Base-by-base conservation (phyloP, 2,888 invertebrate species). In the Anoncus sp. region DNA sequence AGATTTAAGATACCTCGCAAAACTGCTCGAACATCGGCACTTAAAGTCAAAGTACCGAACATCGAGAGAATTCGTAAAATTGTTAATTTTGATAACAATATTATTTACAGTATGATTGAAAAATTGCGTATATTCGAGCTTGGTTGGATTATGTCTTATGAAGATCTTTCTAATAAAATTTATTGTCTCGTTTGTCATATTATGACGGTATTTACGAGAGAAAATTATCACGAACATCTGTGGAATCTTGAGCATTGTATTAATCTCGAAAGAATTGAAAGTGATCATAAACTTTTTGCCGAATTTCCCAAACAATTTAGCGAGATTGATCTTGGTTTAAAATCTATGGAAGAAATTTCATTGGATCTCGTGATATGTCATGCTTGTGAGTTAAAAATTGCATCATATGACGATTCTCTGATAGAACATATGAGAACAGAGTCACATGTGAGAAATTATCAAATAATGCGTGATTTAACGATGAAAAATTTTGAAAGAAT, bases 101-200 rank as follows among this genome's bases (percentile, higher is more conserved):
- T 74, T 53, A 60, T 77, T 38, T 77, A 77, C 57, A 16, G 65
- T 24, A 51, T 69, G 18, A 59, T 62, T 6, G 55, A 24, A n/a
- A 70, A 14, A 38, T 31, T 69, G 6, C 18, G 55, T 1, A 24
- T 65, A n/a, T 45, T 75, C 31, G 66, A 75, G 24, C 40, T 47
- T 1, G 53, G 71, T 4, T 22, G 71, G 47, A 45, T 24, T 18
- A 43, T 65, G 2, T 62, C 43, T 27, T 47, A 31, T 9, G 43
- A n/a, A 3, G 55, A 10, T 2, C 18, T 51, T 10, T 40, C 31
- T 3, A n/a, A 72, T 10, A 43, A 49, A 10, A 71, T 67, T 38
- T 79, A 75, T 2, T 87, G 87, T 51, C 70, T 87, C 43, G 74
- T 84, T 38, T 87, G 87, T 71, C 75, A 78, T 18, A 63, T 63